Conservation (phyloP, 2,797 vertebrate species). For the Peromyscus aztecus region DNA sequence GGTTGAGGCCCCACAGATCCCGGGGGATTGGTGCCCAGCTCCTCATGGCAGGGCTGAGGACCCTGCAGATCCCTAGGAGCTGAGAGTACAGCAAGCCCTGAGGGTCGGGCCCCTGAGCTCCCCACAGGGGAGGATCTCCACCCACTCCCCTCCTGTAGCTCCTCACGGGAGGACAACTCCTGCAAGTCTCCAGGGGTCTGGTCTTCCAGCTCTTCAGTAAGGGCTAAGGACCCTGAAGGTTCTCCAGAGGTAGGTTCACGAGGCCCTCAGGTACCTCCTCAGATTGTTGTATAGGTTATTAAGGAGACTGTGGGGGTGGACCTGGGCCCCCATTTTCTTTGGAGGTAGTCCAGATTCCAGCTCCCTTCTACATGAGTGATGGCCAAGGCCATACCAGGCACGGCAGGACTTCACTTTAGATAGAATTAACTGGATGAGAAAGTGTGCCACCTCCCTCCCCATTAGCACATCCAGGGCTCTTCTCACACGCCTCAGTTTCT, state of each 20-base stretch:
- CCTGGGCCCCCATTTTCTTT: background rate
- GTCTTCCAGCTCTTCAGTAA: background rate
- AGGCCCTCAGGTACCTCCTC: background rate
- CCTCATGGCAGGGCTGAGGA: background rate
- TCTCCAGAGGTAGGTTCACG: background rate
- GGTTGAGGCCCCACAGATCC: background rate
- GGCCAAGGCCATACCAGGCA: background rate
- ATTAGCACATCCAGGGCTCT: background rate
- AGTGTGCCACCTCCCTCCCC: background rate
- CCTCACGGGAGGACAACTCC: background rate
- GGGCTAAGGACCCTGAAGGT: background rate
- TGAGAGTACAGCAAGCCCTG: background rate
- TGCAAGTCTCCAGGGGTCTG: no score
- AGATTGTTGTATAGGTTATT: background rate
- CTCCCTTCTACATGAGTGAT: background rate
- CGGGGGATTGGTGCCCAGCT: background rate
- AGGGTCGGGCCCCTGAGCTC: background rate
- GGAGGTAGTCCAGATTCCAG: background rate
- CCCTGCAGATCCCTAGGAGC: background rate
- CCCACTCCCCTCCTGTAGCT: background rate
- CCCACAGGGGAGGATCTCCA: background rate
- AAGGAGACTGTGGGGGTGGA: background rate
- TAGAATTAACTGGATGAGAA: background rate
- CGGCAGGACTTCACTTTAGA: background rate
- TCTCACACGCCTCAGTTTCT: background rate